Conservation (phyloP, 2,888 invertebrate genomes). For the Aphodius granarius region DNA sequence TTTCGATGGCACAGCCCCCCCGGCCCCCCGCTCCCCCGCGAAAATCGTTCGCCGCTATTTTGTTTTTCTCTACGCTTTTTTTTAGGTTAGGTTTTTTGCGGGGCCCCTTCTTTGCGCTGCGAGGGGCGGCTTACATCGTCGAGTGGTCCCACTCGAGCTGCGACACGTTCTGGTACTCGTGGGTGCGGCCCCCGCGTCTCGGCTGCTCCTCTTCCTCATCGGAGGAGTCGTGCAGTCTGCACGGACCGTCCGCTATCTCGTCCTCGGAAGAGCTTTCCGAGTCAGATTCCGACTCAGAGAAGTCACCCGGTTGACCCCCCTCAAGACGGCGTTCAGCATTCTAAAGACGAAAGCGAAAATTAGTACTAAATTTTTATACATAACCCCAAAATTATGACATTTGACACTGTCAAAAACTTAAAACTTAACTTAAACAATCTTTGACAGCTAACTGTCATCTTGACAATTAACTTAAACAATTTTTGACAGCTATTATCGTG, state of each 20-base stretch:
- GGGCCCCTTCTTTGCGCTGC: not conserved
- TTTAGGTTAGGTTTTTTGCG: not conserved
- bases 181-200: constrained; percentile 55
- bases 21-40: not conserved
- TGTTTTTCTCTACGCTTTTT: not conserved
- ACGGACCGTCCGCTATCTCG: constrained; percentile 48
- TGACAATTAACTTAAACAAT: too few relatives aligned
- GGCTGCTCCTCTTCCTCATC: constrained; percentile 53
- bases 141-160: constrained; percentile 80
- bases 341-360: constrained; percentile 35
- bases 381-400: too few relatives aligned
- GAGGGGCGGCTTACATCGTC: constrained; percentile 67
- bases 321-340: constrained; percentile 50
- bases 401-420: too few relatives aligned
- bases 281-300: constrained; percentile 50
- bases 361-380: too few relatives aligned
- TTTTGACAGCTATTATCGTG: too few relatives aligned
- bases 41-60: not conserved
- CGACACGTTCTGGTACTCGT: constrained; percentile 72
- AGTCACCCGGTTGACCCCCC: constrained; percentile 40
- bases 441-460: too few relatives aligned
- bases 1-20: not conserved
- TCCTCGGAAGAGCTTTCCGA: constrained; percentile 51
- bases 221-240: constrained; percentile 60
- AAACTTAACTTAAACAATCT: too few relatives aligned